A percentile compares a stretch with the other conserved stretches of the same genome.
Conservation (phyloP, 2,797 vertebrate genomes). For the Emys orbicularis region DNA sequence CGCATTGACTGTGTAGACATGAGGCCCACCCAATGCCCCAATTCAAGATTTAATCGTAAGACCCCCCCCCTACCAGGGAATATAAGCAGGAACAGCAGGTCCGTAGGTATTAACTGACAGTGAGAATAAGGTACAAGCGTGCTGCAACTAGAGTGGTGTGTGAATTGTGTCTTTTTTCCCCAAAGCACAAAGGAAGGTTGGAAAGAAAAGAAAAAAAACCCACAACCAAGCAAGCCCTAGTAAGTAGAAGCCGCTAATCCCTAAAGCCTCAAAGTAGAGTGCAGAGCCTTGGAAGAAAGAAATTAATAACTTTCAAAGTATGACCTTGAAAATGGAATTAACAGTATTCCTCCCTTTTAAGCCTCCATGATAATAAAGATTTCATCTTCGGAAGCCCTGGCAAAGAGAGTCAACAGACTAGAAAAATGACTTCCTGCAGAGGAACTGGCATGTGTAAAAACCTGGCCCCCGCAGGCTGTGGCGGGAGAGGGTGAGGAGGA, state of each 20-base stretch:
- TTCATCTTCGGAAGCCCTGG: slow-evolving; percentile 76
- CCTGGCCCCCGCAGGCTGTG: not conserved
- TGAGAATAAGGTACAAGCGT: slow-evolving; percentile 10
- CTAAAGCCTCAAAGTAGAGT: slow-evolving; percentile 74
- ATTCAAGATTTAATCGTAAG: not conserved
- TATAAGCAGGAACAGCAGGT: not conserved
- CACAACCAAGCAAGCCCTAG: slow-evolving; percentile 43
- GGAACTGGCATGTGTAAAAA: slow-evolving; percentile 13
- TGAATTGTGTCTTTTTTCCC: not conserved
- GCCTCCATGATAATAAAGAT: slow-evolving; percentile 79
- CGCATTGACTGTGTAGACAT: slow-evolving; percentile 26
- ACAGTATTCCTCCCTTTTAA: slow-evolving; percentile 78
- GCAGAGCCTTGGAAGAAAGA: slow-evolving; percentile 73
- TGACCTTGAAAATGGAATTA: slow-evolving; percentile 83
- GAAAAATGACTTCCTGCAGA: slow-evolving; percentile 59
- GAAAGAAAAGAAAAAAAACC: not conserved
- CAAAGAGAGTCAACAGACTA: slow-evolving; percentile 66
- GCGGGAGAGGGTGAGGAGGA: not conserved
- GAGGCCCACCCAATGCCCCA: slow-evolving; percentile 48
- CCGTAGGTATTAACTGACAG: not conserved
- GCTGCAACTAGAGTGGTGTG: slow-evolving; percentile 16
- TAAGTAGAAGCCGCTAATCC: slow-evolving; percentile 75
- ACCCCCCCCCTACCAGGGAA: not conserved
- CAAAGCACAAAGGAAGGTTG: slow-evolving; percentile 1
- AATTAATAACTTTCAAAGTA: slow-evolving; percentile 82